A percentile compares a stretch with the other conserved stretches of the same genome.
These are phyloP conservation scores for Thymelicus sylvestris DNA, from an alignment of 2,888 invertebrate genomes.

Conservation along the genomic window DNA sequence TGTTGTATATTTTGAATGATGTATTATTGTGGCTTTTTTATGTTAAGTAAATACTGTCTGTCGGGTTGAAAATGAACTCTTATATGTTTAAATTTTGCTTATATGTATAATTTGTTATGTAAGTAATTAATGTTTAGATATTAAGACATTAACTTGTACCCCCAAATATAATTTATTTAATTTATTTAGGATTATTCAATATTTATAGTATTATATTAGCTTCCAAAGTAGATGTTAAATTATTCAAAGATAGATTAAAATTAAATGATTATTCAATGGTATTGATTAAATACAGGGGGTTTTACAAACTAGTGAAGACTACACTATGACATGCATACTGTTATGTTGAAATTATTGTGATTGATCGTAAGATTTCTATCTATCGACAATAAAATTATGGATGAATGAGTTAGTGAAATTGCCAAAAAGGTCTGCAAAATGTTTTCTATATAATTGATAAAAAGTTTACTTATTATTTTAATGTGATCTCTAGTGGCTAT, in stretches of 20 bases:
- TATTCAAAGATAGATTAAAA: too few relatives aligned
- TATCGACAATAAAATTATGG: too few relatives aligned
- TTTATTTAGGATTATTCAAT: not conserved
- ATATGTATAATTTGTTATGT: not conserved
- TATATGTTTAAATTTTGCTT: not conserved
- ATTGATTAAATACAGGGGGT: not conserved
- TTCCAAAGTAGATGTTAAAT: slow-evolving; percentile 4
- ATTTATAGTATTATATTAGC: slow-evolving; percentile 4
- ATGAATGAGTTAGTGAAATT: too few relatives aligned
- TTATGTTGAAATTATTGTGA: too few relatives aligned
- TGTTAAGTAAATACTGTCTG: too few relatives aligned
- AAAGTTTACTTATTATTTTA: too few relatives aligned
- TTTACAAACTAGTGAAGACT: too few relatives aligned
- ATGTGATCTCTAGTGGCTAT: too few relatives aligned
- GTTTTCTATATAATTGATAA: too few relatives aligned
- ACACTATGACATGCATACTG: too few relatives aligned
- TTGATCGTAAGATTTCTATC: too few relatives aligned
- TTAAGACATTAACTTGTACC: not conserved
- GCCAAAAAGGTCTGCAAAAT: too few relatives aligned
- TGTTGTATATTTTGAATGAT: slow-evolving; percentile 1
- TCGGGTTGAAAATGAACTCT: not conserved
- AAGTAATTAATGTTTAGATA: not conserved
- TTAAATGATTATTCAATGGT: not conserved
- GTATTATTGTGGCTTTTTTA: not conserved
- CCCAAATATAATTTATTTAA: not conserved